Base-by-base conservation (phyloP, 2,888 invertebrate genomes). In the Latrodectus hesperus region DNA sequence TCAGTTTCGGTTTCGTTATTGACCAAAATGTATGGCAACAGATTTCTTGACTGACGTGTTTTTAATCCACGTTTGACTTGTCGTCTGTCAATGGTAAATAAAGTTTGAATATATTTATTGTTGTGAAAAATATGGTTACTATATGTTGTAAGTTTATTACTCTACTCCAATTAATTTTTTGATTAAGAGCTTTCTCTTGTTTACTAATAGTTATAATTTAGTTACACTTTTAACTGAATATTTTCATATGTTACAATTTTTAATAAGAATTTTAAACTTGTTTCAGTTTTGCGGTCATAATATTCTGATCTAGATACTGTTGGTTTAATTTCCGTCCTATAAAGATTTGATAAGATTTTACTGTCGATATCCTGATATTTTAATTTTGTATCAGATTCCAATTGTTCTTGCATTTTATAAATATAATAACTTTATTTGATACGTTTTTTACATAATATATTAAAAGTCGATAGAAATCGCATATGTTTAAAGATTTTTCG, bases 11-110 rank as follows among this genome's bases (percentile, higher is more conserved):
- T 38, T 38, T 67, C 52, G 1, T 52, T 11, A 53, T 70, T 53
- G n/a, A 11, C n/a, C 22, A 67, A 77, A 16, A 26, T 11, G 8
- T 38, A n/a, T 83, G 82, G 83, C 83, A 83, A 83, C 76, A 22
- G n/a, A 16, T 49, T n/a, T 51, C 72, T 81, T 49, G 68, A 68
- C 71, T 85, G 85, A 85, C 85, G 85, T 85, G 85, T 85, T 85
- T 85, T 78, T 75, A 67, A 71, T 16, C 79, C 85, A 79, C 79
- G 79, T 79, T 85, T 85, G 85, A 85, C 74, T 60, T n/a, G 52
- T 84, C 74, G 70, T 80, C 85, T 85, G 85, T 85, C 85, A 85
- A 80, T 64, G 75, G 75, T 75, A 71, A 74, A 85, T 80, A 80
- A n/a, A 26, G 51, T 53, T 6, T 16, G 68, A 38, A 75, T 75